Evolutionary conservation across 2,797 vertebrate species (phyloP).

Genomic region (Novumbra hubbsi): DNA sequence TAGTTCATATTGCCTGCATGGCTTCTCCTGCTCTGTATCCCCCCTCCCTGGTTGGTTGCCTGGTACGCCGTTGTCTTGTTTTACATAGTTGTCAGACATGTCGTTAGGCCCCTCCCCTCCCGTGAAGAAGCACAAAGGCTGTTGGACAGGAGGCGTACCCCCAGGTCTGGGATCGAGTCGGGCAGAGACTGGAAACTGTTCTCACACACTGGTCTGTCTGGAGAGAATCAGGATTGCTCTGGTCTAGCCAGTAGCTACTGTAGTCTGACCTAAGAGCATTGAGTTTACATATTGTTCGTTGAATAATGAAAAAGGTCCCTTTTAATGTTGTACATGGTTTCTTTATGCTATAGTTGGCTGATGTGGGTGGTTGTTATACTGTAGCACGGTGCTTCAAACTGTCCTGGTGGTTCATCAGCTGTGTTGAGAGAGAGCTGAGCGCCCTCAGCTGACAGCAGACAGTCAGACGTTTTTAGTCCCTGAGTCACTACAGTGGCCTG

Average conservation of each 20-base stretch:
- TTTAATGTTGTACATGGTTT: background rate
- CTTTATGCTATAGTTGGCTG: background rate
- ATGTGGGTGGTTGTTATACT: background rate
- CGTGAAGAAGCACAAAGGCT: slow-evolving; percentile 58
- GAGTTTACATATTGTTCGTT: background rate
- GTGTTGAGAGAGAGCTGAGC: background rate
- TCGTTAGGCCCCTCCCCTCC: slow-evolving; percentile 57
- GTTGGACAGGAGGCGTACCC: slow-evolving; percentile 51
- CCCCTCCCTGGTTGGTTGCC: slow-evolving; percentile 22
- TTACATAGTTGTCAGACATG: slow-evolving; percentile 76
- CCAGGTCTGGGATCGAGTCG: slow-evolving; percentile 48
- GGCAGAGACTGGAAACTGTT: slow-evolving; percentile 41
- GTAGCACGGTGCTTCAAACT: background rate
- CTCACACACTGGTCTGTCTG: slow-evolving; percentile 7
- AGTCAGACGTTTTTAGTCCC: background rate
- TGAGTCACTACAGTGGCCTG: background rate
- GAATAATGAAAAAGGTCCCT: background rate
- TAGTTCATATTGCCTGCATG: background rate
- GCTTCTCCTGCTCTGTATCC: background rate
- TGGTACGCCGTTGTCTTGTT: slow-evolving; percentile 45
- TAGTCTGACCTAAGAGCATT: background rate
- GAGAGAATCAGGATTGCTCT: background rate
- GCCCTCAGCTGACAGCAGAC: background rate
- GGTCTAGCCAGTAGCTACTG: background rate
- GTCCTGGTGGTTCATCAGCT: background rate